Evolutionary conservation across 1,140 invertebrate genomes (phyloP), one percentile per base, ranked within the genome.

Genomic region (Bombus huntii): DNA sequence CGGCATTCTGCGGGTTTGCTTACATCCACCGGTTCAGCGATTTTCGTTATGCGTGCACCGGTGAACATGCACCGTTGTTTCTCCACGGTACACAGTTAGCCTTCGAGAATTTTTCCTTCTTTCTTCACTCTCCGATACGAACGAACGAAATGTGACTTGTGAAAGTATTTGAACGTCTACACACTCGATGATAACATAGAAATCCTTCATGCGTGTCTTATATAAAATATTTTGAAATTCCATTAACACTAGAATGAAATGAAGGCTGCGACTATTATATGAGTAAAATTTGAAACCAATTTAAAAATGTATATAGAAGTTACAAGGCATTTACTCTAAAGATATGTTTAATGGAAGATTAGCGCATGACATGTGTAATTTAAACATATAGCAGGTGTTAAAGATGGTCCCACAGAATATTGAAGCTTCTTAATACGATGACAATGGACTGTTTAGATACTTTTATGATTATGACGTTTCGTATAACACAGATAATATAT

Each of bases 1-100:
- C 89, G 89, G 91, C 89, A 93, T 94, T 94, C 93, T 94, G 93
- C 93, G 93, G 93, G 93, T 94, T 94, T 94, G 93, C 93, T 94
- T 94, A 94, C 93, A 93, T 93, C 92, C 90, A 91, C 91, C 91
- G 93, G 92, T 93, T 93, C 92, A 93, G 85, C 91, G 93, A 93
- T 93, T 93, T 92, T 80, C 71, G 62, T 70, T 80, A 71, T 57
- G 71, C 77, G 82, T 81, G 86, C 87, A 86, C 75, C 68, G 86
- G 28, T 65, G 87, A 90, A 81, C 82, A 72, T 84, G 89, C 89
- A 77, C 74, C 57, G 82, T 81, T 83, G 75, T 62, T 42, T 47
- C 57, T 59, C 66, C 59, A 57, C 62, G 66, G 62, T 66, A 85
- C 73, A 72, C 53, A 80, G 18, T 15, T 28, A 37, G 34, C 25